A percentile compares a stretch with the other conserved stretches of the same genome.
These are phyloP conservation scores for Cervus canadensis DNA, from an alignment of 2,113 vertebrate species.

Conservation along the genomic window DNA sequence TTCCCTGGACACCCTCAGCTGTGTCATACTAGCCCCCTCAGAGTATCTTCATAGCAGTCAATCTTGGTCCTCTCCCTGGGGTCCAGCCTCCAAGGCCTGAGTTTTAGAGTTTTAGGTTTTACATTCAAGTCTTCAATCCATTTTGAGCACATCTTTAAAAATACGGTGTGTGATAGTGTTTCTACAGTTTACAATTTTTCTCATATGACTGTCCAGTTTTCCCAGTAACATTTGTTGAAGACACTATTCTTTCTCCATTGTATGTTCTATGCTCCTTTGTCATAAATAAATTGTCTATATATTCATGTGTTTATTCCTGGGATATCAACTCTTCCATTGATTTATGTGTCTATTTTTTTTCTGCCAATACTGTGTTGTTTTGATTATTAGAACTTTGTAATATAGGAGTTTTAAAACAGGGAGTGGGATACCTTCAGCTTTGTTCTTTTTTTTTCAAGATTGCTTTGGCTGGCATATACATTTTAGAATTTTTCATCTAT, in stretches of 20 bases:
- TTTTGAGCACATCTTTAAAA: not conserved
- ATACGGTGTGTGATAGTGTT: not conserved
- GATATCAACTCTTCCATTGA: not conserved
- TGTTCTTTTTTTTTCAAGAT: not conserved
- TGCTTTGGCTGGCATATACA: not conserved
- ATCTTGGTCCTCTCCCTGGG: not conserved
- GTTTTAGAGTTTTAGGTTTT: not conserved
- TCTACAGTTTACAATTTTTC: not conserved
- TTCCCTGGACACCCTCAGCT: not conserved
- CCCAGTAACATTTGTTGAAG: not conserved
- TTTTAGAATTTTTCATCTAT: not conserved
- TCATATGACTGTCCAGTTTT: not conserved
- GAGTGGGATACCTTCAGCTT: not conserved
- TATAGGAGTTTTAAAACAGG: not conserved
- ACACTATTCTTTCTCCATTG: not conserved
- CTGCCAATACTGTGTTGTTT: not conserved
- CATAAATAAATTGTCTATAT: not conserved
- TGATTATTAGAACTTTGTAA: not conserved
- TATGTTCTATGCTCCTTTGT: not conserved
- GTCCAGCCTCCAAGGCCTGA: not conserved
- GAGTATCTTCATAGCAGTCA: not conserved
- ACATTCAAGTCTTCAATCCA: not conserved
- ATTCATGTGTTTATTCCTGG: not conserved
- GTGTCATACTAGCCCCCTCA: not conserved
- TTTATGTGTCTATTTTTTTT: not conserved